Percentiles rank a stretch among this genome's conserved stretches.
These are phyloP conservation scores for Cecidostiba fungosa DNA, from an alignment of 2,888 invertebrate genomes.

Conservation along the genomic window DNA sequence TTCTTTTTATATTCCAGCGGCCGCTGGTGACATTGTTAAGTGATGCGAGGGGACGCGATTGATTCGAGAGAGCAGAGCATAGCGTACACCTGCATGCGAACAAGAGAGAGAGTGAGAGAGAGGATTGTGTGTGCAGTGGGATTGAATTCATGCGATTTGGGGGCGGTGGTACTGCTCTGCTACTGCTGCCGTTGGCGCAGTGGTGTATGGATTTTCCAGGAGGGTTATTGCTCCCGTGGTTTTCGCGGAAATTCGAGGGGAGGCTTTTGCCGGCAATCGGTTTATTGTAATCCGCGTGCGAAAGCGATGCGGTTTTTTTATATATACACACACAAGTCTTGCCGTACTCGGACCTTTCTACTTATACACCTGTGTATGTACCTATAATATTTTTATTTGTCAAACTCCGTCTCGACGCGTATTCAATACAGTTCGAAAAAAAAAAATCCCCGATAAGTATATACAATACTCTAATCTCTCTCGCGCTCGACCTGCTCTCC, in stretches of 20 bases:
- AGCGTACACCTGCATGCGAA: neutral
- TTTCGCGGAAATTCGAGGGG: neutral
- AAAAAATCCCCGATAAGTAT: too few relatives aligned
- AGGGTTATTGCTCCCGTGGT: conserved; percentile 1
- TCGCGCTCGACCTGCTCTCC: too few relatives aligned
- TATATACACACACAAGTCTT: neutral
- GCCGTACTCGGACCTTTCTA: neutral
- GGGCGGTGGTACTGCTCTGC: neutral
- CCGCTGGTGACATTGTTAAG: conserved; percentile 38
- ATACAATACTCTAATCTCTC: too few relatives aligned
- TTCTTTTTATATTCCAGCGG: neutral
- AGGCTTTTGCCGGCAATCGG: neutral
- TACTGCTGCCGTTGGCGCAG: neutral
- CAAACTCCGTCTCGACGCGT: too few relatives aligned
- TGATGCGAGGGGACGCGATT: conserved; percentile 19
- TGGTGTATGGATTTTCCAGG: neutral
- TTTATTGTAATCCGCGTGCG: neutral
- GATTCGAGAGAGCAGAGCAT: conserved; percentile 19
- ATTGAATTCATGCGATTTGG: conserved; percentile 40
- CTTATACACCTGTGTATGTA: too few relatives aligned
- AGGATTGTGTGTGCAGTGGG: conserved; percentile 12
- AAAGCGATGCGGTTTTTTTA: too few relatives aligned
- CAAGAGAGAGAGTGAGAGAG: neutral
- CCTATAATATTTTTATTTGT: too few relatives aligned
- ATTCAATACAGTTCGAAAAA: too few relatives aligned